Evolutionary conservation across 2,113 vertebrate genomes (phyloP).

Genomic region (Leptodactylus fuscus): DNA sequence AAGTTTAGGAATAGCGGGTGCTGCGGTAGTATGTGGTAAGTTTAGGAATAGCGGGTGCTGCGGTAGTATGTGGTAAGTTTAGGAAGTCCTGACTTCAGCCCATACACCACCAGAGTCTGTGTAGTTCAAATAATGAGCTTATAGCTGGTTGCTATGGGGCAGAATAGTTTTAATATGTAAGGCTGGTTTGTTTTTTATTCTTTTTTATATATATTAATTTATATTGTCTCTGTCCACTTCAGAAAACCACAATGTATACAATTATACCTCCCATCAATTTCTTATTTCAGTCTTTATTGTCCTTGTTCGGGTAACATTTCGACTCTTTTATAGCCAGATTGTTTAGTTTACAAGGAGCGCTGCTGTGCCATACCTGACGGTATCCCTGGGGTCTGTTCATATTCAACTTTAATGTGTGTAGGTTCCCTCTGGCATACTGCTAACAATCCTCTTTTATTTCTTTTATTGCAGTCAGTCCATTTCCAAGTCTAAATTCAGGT

Average conservation of each 20-base stretch:
- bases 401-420: background rate
- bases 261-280: background rate
- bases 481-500: conserved; percentile 99
- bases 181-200: background rate
- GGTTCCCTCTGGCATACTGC: background rate
- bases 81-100: no score
- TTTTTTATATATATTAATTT: no score
- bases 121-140: no score
- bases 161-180: background rate
- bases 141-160: background rate
- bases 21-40: no score
- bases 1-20: no score
- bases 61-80: no score
- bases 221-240: background rate
- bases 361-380: background rate
- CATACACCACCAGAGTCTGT: no score
- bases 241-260: background rate
- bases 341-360: no score
- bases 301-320: background rate
- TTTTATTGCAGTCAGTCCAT: conserved; percentile 86
- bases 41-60: no score
- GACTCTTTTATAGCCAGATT: background rate
- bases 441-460: conserved; percentile 68
- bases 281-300: background rate
- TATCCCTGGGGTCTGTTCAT: background rate